These are phyloP conservation scores for Lagopus leucura DNA, from an alignment of 2,113 vertebrate genomes.

Conservation along the genomic window DNA sequence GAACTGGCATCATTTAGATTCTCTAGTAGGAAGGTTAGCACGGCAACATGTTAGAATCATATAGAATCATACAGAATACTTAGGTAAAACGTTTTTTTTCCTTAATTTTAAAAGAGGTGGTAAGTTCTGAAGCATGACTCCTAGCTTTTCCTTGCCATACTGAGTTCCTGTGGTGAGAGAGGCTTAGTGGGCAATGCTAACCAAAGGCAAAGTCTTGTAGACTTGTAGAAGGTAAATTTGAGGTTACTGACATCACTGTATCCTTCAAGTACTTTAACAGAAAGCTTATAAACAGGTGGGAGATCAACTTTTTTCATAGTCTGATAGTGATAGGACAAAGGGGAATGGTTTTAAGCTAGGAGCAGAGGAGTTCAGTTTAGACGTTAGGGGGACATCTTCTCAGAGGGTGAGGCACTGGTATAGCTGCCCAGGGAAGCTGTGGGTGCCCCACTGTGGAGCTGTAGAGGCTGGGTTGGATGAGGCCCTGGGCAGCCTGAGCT, in stretches of 20 bases:
- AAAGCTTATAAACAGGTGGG: not conserved
- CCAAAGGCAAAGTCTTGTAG: not conserved
- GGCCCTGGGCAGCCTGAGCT: no score
- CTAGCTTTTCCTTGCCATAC: not conserved
- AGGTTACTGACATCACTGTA: not conserved
- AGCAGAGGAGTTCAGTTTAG: no score
- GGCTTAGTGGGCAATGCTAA: not conserved
- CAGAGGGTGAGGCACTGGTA: no score
- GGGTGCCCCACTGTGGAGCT: no score
- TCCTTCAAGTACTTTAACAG: no score
- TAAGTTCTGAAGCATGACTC: not conserved
- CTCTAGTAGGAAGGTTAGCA: not conserved
- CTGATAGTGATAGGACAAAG: not conserved
- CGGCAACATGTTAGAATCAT: not conserved
- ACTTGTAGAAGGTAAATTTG: not conserved
- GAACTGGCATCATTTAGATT: not conserved
- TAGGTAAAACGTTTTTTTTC: not conserved
- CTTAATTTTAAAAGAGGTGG: not conserved
- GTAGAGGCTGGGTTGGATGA: no score
- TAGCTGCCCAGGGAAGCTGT: no score
- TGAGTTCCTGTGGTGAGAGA: rapidly evolving
- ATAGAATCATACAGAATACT: not conserved
- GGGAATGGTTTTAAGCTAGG: not conserved
- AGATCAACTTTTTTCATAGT: not conserved
- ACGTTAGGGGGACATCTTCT: no score